Evolutionary conservation across 1,140 invertebrate species (phyloP).

Genomic region (Centruroides vittatus): DNA sequence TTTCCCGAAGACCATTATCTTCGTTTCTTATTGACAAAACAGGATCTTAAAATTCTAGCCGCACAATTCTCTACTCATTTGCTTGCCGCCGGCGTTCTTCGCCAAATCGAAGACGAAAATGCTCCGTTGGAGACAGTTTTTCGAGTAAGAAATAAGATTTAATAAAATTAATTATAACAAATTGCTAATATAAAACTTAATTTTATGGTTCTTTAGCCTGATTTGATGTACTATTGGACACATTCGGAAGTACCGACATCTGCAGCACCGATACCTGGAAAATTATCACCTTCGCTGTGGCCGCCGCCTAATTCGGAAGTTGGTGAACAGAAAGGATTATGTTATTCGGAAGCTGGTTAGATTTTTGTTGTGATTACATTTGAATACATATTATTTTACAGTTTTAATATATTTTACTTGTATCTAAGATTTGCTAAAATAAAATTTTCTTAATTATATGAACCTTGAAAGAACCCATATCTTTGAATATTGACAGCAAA

Average conservation of each 20-base stretch:
- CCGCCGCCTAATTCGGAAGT: conserved; percentile 30
- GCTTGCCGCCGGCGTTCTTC: conserved; percentile 69
- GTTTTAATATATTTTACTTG: neutral
- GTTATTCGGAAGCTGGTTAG: conserved; percentile 35
- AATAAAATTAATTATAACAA: neutral
- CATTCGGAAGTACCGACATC: conserved; percentile 53
- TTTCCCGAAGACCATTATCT: conserved; percentile 52
- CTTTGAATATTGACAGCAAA: no score
- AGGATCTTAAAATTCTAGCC: conserved; percentile 56
- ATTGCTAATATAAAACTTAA: no score
- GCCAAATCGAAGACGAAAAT: conserved; percentile 53
- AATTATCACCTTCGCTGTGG: conserved; percentile 38
- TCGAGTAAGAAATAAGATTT: conserved; percentile 43
- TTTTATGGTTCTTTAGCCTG: conserved; percentile 42
- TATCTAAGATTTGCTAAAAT: neutral
- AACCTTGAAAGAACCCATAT: no score
- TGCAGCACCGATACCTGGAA: conserved; percentile 52
- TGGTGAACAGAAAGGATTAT: conserved; percentile 26
- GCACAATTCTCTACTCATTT: conserved; percentile 73
- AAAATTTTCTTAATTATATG: neutral
- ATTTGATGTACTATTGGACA: conserved; percentile 77
- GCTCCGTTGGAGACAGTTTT: conserved; percentile 45
- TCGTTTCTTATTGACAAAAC: conserved; percentile 41
- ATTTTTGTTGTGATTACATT: neutral
- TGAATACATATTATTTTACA: neutral